Conservation (phyloP, 2,113 vertebrate genomes). For the Neomonachus schauinslandi region DNA sequence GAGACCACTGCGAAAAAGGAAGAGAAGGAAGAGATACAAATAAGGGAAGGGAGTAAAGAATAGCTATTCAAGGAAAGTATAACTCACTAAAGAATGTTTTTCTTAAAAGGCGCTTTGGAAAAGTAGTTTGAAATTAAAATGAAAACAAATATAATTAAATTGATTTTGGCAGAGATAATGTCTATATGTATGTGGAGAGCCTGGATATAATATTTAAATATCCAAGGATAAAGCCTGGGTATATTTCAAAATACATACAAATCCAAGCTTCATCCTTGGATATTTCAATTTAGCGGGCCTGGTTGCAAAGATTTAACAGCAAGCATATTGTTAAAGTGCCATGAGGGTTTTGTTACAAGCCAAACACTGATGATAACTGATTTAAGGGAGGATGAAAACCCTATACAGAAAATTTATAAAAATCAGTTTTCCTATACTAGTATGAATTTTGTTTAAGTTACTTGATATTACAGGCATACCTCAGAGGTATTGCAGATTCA, state of each 20-base stretch:
- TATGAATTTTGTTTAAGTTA: background rate
- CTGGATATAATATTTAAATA: background rate
- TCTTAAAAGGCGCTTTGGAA: background rate
- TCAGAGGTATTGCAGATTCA: background rate
- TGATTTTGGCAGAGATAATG: constrained; percentile 12
- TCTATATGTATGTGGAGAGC: background rate
- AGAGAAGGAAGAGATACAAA: background rate
- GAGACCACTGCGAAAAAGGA: background rate
- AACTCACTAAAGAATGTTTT: background rate
- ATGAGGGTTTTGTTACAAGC: background rate
- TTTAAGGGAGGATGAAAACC: constrained; percentile 29
- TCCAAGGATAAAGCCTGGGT: background rate
- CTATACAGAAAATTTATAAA: constrained; percentile 20
- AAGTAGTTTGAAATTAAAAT: constrained; percentile 13
- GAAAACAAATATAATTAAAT: constrained; percentile 41
- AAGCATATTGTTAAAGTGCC: background rate
- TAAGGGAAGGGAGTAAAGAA: background rate
- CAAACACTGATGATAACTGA: background rate
- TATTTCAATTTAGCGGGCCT: background rate
- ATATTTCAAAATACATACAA: background rate
- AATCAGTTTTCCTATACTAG: constrained; percentile 29
- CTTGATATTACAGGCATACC: background rate
- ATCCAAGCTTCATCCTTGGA: background rate
- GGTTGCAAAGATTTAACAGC: background rate
- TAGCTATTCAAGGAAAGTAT: background rate